phyloP scores from a whole-genome alignment of 2,113 vertebrate species.

The Onychostruthus taczanowskii region DNA sequence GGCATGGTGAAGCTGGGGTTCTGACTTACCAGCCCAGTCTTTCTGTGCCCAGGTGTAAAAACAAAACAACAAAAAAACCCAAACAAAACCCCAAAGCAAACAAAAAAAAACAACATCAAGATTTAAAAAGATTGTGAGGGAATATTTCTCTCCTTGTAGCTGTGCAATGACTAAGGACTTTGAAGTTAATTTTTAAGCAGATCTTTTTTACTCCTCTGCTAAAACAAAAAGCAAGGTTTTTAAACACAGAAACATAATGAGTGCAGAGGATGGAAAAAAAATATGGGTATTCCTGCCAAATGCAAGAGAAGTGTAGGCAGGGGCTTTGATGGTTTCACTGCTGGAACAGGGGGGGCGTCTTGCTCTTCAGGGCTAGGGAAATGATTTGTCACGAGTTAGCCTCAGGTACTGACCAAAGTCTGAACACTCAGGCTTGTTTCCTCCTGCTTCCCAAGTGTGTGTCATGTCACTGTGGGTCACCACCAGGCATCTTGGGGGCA shows the following conservation, averaged over 20 bases:
- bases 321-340: background rate
- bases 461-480: background rate
- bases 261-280: background rate
- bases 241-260: background rate
- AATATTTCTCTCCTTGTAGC: background rate
- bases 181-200: background rate
- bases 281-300: background rate
- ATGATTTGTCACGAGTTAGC: background rate
- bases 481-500: background rate
- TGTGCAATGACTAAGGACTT: background rate
- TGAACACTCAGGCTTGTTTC: background rate
- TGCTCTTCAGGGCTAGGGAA: background rate
- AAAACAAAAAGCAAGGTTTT: background rate
- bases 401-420: background rate
- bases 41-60: background rate
- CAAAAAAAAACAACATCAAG: background rate
- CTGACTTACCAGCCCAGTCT: background rate
- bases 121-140: background rate
- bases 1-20: no score
- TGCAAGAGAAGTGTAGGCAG: background rate
- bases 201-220: background rate
- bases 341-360: background rate
- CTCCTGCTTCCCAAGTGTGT: background rate
- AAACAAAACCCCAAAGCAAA: background rate
- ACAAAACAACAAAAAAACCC: background rate